Percentiles rank a stretch among this genome's conserved stretches.
phyloP scores from a whole-genome alignment of 2,113 vertebrate species.

The Todiramphus saurophagus region DNA sequence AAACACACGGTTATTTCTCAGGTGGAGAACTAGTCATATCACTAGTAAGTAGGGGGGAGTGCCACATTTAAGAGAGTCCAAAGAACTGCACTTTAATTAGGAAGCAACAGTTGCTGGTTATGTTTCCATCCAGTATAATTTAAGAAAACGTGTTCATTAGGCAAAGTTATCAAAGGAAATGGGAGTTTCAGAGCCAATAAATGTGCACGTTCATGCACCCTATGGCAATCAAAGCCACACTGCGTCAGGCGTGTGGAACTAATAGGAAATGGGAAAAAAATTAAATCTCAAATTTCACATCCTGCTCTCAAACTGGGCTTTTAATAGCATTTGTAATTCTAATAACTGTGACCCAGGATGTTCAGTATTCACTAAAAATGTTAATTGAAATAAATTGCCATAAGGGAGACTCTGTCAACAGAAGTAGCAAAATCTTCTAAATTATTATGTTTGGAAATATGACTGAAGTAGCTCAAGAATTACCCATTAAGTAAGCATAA shows the following conservation, averaged over 20 bases:
- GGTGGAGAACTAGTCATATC: not conserved
- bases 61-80: not conserved
- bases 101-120: not conserved
- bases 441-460: not conserved
- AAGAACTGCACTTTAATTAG: not conserved
- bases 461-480: not conserved
- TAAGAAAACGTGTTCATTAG: not conserved
- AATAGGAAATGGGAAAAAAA: not conserved
- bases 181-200: not conserved
- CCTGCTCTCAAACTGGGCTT: not conserved
- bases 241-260: not conserved
- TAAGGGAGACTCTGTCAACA: not conserved
- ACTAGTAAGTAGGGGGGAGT: not conserved
- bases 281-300: not conserved
- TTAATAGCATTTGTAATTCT: not conserved
- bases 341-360: not conserved
- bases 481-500: not conserved
- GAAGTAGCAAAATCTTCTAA: not conserved
- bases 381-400: not conserved
- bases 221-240: not conserved
- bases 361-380: not conserved
- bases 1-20: not conserved
- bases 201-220: not conserved
- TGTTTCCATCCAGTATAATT: not conserved
- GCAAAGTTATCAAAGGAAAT: not conserved